Evolutionary conservation across 2,888 invertebrate species (phyloP).

Genomic region (Drosophila quasianomalipes): DNA sequence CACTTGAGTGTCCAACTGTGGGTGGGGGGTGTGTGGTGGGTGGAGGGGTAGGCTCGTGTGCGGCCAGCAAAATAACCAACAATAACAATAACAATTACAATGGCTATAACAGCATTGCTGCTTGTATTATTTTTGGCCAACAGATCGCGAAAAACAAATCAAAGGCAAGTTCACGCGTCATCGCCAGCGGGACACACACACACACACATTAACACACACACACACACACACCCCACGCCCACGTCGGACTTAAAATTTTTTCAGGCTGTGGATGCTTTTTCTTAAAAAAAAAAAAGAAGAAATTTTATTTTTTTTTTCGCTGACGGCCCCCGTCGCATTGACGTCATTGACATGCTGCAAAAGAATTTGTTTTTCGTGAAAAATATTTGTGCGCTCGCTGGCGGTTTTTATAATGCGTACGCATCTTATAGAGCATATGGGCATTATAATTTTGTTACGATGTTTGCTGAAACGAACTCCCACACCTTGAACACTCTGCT

Average conservation of each 20-base stretch:
- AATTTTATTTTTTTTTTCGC: conserved; percentile 12
- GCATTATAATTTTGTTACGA: conserved; percentile 32
- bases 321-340: conserved; percentile 72
- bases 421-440: conserved; percentile 35
- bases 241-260: conserved; percentile 27
- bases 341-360: conserved; percentile 76
- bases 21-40: neutral
- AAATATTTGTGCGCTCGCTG: conserved; percentile 65
- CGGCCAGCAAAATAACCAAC: conserved; percentile 31
- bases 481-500: neutral
- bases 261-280: conserved; percentile 9
- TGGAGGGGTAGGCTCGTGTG: conserved; percentile 33
- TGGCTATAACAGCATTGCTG: conserved; percentile 28
- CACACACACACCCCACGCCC: conserved; percentile 25
- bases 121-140: conserved; percentile 69
- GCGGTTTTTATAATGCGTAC: conserved; percentile 52
- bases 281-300: neutral
- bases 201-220: conserved; percentile 34
- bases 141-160: conserved; percentile 67
- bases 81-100: conserved; percentile 47
- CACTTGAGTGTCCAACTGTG: neutral
- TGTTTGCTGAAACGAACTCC: conserved; percentile 22
- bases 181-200: conserved; percentile 57
- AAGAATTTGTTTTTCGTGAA: conserved; percentile 79
- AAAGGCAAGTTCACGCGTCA: conserved; percentile 80